phyloP scores from a whole-genome alignment of 1,140 invertebrate genomes.

The Zaprionus ornatus region DNA sequence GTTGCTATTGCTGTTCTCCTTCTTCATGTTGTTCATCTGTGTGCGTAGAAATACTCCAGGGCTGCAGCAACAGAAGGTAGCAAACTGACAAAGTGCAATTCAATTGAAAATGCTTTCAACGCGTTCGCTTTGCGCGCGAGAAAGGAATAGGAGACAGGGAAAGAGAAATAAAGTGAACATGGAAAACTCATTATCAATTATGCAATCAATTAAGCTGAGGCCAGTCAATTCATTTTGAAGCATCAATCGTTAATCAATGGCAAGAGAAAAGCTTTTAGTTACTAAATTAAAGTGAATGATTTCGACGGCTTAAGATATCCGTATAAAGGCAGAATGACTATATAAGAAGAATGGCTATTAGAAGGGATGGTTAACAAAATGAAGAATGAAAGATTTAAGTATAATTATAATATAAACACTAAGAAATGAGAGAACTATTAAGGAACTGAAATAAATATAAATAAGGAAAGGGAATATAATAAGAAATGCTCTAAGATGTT shows the following conservation, averaged over 20 bases:
- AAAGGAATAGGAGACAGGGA: background rate
- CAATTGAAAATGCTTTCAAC: background rate
- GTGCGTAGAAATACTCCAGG: conserved; percentile 29
- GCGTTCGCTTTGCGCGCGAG: background rate
- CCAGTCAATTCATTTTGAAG: background rate
- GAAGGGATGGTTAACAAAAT: too few relatives aligned
- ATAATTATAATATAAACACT: background rate
- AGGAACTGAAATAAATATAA: background rate
- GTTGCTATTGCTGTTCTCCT: conserved; percentile 18
- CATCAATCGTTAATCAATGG: background rate
- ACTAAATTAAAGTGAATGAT: background rate
- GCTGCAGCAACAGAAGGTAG: conserved; percentile 20
- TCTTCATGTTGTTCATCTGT: conserved; percentile 4
- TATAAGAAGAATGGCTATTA: too few relatives aligned
- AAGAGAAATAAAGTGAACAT: background rate
- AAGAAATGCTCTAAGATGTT: background rate
- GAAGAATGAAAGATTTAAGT: background rate
- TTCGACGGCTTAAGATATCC: background rate
- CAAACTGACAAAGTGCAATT: background rate
- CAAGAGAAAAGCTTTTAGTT: background rate
- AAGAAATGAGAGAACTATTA: background rate
- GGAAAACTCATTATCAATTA: conserved; percentile 1
- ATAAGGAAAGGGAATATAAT: background rate
- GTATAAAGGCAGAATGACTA: background rate
- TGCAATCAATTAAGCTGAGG: background rate